These are phyloP conservation scores for western clawed frog (Xenopus tropicalis) DNA, from an alignment of 2,113 vertebrate species.

Conservation along the genomic window UCB_Xtro_10.0 CM004443.2:172576501-172577000, in stretches of 20 bases:
- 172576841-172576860: slow-evolving; percentile 22
- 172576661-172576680: slow-evolving; percentile 35
- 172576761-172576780: slow-evolving; percentile 29
- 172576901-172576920: background rate
- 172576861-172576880: background rate
- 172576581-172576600: slow-evolving; percentile 17
- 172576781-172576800: slow-evolving; percentile 24
- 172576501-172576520: no score
- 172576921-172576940: no score
- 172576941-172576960: no score
- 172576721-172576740: background rate
- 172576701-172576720: slow-evolving; percentile 20
- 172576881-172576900: slow-evolving; percentile 11
- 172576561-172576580: background rate
- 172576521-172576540: background rate
- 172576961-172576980: no score
- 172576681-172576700: slow-evolving; percentile 21
- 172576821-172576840: slow-evolving; percentile 19
- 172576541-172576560: background rate
- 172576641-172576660: slow-evolving; percentile 30
- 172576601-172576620: slow-evolving; percentile 18
- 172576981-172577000: no score
- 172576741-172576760: slow-evolving; percentile 24
- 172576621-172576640: background rate
- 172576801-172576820: slow-evolving; percentile 29